Evolutionary conservation across 2,113 vertebrate species (phyloP).

Genomic region (Pelmatolapia mariae): DNA sequence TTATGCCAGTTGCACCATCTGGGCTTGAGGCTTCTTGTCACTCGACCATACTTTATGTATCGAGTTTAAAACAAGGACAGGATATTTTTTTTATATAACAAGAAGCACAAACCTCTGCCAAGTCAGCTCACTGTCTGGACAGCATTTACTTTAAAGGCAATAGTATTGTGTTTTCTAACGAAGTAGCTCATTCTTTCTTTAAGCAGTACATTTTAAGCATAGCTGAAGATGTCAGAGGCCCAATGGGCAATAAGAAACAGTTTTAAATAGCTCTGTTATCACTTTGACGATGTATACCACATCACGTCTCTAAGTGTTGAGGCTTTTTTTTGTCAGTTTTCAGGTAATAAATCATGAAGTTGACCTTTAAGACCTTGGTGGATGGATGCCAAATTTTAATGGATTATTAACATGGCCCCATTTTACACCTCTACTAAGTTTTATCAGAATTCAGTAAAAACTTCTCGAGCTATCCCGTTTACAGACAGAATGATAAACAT

Average conservation of each 20-base stretch:
- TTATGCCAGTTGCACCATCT: background rate
- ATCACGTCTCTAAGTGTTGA: background rate
- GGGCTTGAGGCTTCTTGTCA: background rate
- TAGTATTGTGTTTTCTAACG: background rate
- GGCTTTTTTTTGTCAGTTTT: background rate
- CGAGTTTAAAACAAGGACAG: background rate
- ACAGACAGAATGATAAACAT: background rate
- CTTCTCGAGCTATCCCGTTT: fast-evolving
- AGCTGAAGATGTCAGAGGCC: background rate
- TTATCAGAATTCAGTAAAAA: background rate
- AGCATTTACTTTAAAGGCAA: background rate
- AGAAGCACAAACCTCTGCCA: background rate
- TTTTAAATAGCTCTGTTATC: background rate
- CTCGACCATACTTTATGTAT: background rate
- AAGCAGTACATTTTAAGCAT: too few species aligned
- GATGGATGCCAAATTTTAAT: background rate
- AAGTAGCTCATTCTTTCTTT: too few species aligned
- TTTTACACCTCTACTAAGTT: background rate
- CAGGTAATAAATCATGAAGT: background rate
- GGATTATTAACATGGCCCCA: background rate
- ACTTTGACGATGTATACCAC: background rate
- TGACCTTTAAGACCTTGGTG: background rate
- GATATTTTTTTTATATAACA: background rate
- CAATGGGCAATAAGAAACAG: background rate
- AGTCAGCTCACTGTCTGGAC: background rate